Percentiles rank a stretch among this genome's conserved stretches.
Evolutionary conservation across 2,113 vertebrate species (phyloP).

Genomic region (Eurystomus gularis): DNA sequence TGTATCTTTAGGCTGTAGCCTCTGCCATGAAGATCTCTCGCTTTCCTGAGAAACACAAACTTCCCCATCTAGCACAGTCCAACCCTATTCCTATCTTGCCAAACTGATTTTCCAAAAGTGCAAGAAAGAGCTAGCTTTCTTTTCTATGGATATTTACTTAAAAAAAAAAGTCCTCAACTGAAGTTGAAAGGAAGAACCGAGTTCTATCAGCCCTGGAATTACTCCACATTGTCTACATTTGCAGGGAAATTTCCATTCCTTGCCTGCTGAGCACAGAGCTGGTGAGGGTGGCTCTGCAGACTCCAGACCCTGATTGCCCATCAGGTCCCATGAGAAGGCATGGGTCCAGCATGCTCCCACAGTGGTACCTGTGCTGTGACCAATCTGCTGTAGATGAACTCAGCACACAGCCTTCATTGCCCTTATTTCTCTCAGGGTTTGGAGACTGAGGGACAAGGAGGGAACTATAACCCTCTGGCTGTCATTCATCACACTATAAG

Average conservation of each 20-base stretch:
- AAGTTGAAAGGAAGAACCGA: background rate
- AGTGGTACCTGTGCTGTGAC: background rate
- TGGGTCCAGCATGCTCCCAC: background rate
- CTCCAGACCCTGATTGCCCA: background rate
- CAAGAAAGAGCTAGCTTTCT: background rate
- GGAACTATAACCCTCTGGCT: background rate
- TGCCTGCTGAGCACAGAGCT: background rate
- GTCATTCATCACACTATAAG: background rate
- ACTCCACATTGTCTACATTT: background rate
- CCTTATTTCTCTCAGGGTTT: background rate
- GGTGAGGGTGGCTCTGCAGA: background rate
- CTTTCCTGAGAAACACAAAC: background rate
- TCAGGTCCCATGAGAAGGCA: background rate
- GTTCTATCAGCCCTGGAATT: background rate
- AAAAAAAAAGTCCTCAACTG: background rate
- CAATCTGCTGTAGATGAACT: background rate
- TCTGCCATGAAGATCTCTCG: background rate
- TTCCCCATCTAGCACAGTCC: background rate
- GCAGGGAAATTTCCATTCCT: background rate
- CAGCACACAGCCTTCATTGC: background rate
- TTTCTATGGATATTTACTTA: background rate
- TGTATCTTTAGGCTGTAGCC: background rate
- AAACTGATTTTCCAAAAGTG: background rate
- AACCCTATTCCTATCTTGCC: background rate
- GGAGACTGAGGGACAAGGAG: background rate